These are phyloP conservation scores for Ancistrus triradiatus DNA, from an alignment of 2,113 vertebrate genomes.

Conservation along the genomic window DNA sequence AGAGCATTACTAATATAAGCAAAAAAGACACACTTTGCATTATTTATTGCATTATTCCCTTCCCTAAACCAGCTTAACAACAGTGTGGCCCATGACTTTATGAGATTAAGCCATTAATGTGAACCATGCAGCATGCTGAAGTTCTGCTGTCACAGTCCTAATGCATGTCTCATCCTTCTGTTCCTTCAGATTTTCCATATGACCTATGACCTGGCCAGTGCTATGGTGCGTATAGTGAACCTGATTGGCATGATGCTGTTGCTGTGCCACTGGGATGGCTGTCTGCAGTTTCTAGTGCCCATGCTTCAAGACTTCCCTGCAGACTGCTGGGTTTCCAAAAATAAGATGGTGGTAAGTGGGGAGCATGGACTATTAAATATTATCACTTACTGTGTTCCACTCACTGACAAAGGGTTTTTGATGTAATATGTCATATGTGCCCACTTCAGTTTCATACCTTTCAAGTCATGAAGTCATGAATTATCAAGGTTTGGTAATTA, in stretches of 20 bases:
- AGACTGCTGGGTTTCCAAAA: slow-evolving; percentile 96
- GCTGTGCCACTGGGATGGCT: slow-evolving; percentile 97
- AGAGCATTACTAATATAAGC: slow-evolving; percentile 48
- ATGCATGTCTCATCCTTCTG: slow-evolving; percentile 14
- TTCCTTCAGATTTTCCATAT: slow-evolving; percentile 94
- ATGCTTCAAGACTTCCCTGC: slow-evolving; percentile 97
- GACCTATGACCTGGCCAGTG: slow-evolving; percentile 97
- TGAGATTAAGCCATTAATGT: slow-evolving; percentile 32
- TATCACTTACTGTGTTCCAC: too few relatives aligned
- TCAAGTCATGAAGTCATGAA: too few relatives aligned
- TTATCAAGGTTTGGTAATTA: too few relatives aligned
- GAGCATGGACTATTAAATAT: too few relatives aligned
- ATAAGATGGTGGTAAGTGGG: slow-evolving; percentile 93
- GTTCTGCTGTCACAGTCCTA: slow-evolving; percentile 21
- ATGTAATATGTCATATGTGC: too few relatives aligned
- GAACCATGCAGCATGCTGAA: slow-evolving; percentile 42
- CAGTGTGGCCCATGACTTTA: slow-evolving; percentile 41
- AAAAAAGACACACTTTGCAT: slow-evolving; percentile 47
- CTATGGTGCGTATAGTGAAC: slow-evolving; percentile 93
- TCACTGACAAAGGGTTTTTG: too few relatives aligned
- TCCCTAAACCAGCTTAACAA: slow-evolving; percentile 56
- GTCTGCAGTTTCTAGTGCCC: slow-evolving; percentile 95
- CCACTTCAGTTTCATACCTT: too few relatives aligned
- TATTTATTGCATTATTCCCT: slow-evolving; percentile 26
- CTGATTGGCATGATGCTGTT: slow-evolving; percentile 99